phyloP scores from a whole-genome alignment of 2,797 vertebrate genomes.

The Lutjanus campechanus region DNA sequence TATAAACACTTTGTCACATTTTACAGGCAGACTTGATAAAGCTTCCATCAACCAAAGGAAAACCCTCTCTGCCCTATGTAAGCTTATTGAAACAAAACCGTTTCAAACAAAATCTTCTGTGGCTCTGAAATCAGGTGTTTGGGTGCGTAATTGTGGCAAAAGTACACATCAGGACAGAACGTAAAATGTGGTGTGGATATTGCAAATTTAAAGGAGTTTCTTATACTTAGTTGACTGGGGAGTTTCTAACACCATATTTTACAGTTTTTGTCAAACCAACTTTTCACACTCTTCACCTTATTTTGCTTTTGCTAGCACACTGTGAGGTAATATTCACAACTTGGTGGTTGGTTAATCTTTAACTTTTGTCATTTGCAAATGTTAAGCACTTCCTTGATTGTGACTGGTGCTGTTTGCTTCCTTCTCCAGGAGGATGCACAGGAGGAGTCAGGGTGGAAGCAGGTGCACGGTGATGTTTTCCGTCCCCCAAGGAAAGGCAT shows the following conservation, averaged over 20 bases:
- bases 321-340: constrained; percentile 27
- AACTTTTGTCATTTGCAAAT: background rate
- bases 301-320: constrained; percentile 45
- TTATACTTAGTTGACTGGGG: background rate
- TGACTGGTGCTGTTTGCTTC: constrained; percentile 30
- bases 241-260: constrained; percentile 68
- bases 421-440: constrained; percentile 88
- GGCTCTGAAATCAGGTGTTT: constrained; percentile 65
- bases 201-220: background rate
- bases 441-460: constrained; percentile 95
- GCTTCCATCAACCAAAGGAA: constrained; percentile 73
- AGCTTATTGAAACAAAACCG: constrained; percentile 67
- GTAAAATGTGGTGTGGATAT: constrained; percentile 78
- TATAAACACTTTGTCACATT: constrained; percentile 80
- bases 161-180: constrained; percentile 14
- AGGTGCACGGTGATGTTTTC: constrained; percentile 93
- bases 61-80: constrained; percentile 81
- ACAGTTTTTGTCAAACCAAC: constrained; percentile 24
- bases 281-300: constrained; percentile 27
- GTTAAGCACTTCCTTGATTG: background rate
- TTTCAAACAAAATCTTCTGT: constrained; percentile 40
- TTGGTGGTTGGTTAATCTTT: constrained; percentile 64
- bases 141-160: constrained; percentile 68
- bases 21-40: constrained; percentile 88
- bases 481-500: constrained; percentile 91